Percentiles rank a stretch among this genome's conserved stretches.
phyloP scores from a whole-genome alignment of 2,797 vertebrate genomes.

The Hypotaenidia okinawae region DNA sequence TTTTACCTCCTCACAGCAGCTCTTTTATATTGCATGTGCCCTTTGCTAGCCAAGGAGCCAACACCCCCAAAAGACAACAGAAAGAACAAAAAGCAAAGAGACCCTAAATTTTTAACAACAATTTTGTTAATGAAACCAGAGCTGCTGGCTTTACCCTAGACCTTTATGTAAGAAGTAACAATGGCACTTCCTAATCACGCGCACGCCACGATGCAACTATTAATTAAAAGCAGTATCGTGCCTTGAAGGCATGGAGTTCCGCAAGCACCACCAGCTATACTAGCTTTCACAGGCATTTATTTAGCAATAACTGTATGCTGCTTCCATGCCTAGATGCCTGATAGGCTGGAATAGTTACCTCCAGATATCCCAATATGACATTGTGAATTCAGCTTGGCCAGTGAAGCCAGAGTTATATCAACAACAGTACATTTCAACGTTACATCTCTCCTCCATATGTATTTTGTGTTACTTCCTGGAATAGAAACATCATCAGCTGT shows the following conservation, averaged over 20 bases:
- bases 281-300: neutral
- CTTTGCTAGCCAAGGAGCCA: neutral
- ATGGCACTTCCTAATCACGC: neutral
- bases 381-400: neutral
- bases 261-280: neutral
- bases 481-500: neutral
- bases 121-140: neutral
- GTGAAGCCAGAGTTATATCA: neutral
- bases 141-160: neutral
- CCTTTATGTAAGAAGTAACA: neutral
- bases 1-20: neutral
- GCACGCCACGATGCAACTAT: rapidly evolving
- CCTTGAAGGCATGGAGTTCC: neutral
- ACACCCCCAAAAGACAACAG: neutral
- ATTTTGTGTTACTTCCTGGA: neutral
- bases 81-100: neutral
- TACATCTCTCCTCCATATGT: neutral
- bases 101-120: neutral
- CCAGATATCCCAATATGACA: neutral
- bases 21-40: rapidly evolving
- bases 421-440: neutral
- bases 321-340: neutral
- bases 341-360: neutral
- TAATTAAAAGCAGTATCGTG: neutral
- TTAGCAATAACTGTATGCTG: neutral